A percentile compares a stretch with the other conserved stretches of the same genome.
Evolutionary conservation across 1,140 invertebrate species (phyloP).

Genomic region (Ganaspis sp.): DNA sequence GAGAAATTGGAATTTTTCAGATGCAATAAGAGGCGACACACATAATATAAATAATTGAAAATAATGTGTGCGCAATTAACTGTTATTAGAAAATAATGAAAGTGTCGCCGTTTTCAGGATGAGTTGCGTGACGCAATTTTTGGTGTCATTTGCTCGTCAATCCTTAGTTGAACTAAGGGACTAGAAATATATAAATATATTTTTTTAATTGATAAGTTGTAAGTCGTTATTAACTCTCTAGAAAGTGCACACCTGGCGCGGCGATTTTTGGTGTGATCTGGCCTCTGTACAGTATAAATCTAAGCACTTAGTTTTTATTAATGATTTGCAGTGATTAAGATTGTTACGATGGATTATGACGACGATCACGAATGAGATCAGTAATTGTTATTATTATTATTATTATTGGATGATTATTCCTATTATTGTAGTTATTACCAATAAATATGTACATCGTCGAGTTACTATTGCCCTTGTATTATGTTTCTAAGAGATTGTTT

Average conservation of each 20-base stretch:
- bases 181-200: conserved; percentile 11
- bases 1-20: background rate
- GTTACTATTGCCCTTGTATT: conserved; percentile 18
- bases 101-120: background rate
- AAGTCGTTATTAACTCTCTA: conserved; percentile 27
- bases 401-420: conserved; percentile 7
- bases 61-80: background rate
- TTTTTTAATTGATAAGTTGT: conserved; percentile 2
- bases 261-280: background rate
- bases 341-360: conserved; percentile 9
- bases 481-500: conserved; percentile 22
- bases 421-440: background rate
- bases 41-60: background rate
- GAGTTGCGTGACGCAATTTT: background rate
- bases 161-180: conserved; percentile 17
- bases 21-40: background rate
- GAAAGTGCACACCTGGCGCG: background rate
- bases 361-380: conserved; percentile 25
- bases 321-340: conserved; percentile 19
- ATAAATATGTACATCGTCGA: background rate
- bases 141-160: background rate
- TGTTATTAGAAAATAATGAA: background rate
- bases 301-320: conserved; percentile 3
- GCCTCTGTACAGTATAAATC: conserved; percentile 13
- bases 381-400: conserved; percentile 24